Base-by-base conservation (phyloP, 2,888 invertebrate genomes). In the Lumbricus terrestris region DNA sequence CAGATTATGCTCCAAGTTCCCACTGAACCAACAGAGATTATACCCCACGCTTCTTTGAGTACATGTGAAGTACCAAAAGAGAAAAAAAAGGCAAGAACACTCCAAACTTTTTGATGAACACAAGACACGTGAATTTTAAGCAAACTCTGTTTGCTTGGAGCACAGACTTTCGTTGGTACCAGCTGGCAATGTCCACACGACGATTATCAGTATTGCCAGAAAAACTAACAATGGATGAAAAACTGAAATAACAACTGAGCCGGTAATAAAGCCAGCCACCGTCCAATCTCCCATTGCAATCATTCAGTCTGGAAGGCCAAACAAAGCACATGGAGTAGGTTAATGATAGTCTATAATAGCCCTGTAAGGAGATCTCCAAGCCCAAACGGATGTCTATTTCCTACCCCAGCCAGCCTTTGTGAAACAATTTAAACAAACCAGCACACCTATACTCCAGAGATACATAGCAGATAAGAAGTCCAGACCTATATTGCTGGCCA, bases 61-160 rank as follows among this genome's bases (percentile, higher is more conserved):
- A 69, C n/a, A n/a, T 13, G 5, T 69, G 69, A n/a, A n/a, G 69
- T 69, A 69, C 69, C n/a, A n/a, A n/a, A 8, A n/a, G n/a, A 69
- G 29, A 1, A 69, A 5, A 69, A 5, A 69, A 29, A 29, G 29
- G 29, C 69, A 69, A 69, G n/a, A 69, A 69, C 29, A 69, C 69
- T 69, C n/a, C 69, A 69, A 69, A 69, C n/a, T 16, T 69, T 69
- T 1, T 69, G 29, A 69, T 29, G 69, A 69, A 69, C 69, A 69
- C n/a, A 69, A 20, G 47, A 3, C 47, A 47, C 20, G 23, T 42
- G 47, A 47, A 47, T 69, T 69, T n/a, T 29, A 69, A 69, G 69
- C 69, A 69, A n/a, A 69, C 69, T 69, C 69, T 69, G 69, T 69
- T 69, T 69, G 69, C 69, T 69, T 69, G 69, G 69, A 69, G 69